These are phyloP conservation scores for Ibycter americanus DNA, from an alignment of 2,797 vertebrate species.

Conservation along the genomic window DNA sequence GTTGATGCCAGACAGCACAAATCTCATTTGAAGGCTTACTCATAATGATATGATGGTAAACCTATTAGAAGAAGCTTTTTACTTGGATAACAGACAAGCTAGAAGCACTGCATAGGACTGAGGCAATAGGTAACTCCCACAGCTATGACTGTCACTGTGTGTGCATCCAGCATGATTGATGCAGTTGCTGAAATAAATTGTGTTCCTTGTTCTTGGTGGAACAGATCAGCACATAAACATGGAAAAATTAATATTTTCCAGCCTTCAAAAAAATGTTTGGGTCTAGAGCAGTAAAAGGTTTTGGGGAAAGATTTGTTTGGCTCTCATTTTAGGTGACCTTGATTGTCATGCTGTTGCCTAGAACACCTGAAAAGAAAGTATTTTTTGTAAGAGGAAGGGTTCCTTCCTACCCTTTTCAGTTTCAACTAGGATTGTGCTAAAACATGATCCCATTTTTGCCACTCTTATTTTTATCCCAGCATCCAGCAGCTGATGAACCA, in stretches of 20 bases:
- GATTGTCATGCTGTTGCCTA: background rate
- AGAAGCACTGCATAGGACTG: background rate
- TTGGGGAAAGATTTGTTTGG: background rate
- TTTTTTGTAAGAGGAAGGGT: background rate
- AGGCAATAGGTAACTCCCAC: background rate
- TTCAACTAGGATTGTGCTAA: constrained; percentile 3
- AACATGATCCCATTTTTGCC: background rate
- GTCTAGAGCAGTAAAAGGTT: background rate
- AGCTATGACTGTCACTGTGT: background rate
- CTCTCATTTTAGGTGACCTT: background rate
- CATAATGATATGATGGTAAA: background rate
- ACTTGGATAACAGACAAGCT: background rate
- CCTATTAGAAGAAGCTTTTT: background rate
- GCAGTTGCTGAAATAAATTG: background rate
- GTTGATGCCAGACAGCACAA: background rate
- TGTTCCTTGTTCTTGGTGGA: background rate
- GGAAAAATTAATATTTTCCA: background rate
- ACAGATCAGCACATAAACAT: background rate
- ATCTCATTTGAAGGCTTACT: background rate
- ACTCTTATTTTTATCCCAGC: constrained; percentile 24
- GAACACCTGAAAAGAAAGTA: background rate
- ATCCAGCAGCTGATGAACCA: background rate
- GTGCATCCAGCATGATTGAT: background rate
- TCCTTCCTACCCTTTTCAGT: background rate
- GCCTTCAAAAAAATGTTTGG: background rate